These are phyloP conservation scores for Andrena flavipes DNA, from an alignment of 2,888 invertebrate species.

Conservation along the genomic window DNA sequence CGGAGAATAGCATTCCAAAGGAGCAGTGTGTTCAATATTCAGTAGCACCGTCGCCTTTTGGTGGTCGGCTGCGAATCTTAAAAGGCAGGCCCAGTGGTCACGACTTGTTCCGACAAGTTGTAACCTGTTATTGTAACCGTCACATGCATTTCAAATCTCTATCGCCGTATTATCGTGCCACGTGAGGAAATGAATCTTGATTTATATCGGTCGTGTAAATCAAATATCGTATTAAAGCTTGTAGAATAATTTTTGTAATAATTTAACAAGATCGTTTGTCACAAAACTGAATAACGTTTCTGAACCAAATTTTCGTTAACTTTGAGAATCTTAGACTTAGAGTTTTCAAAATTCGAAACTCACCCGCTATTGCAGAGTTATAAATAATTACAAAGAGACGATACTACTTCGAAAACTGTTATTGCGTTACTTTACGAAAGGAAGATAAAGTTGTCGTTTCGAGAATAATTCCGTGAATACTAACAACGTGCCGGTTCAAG, in stretches of 20 bases:
- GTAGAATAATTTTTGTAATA: no score
- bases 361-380: neutral
- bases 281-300: no score
- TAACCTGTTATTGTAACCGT: slow-evolving; percentile 47
- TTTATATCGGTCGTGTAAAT: neutral
- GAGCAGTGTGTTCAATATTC: slow-evolving; percentile 53
- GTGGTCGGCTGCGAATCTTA: slow-evolving; percentile 42
- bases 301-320: no score
- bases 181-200: neutral
- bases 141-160: slow-evolving; percentile 40
- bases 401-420: neutral
- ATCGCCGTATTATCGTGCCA: neutral
- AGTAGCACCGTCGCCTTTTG: slow-evolving; percentile 40
- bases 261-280: no score
- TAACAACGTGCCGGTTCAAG: slow-evolving; percentile 32
- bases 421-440: neutral
- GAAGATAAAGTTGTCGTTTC: slow-evolving; percentile 8
- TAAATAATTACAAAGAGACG: neutral
- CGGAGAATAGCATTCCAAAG: slow-evolving; percentile 27
- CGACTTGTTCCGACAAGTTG: slow-evolving; percentile 40
- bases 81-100: slow-evolving; percentile 24
- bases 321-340: no score
- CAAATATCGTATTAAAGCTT: neutral
- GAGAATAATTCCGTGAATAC: slow-evolving; percentile 58
- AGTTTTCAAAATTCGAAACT: neutral